A percentile compares a stretch with the other conserved stretches of the same genome.
These are phyloP conservation scores for Alosa alosa DNA, from an alignment of 2,113 vertebrate genomes.

Conservation along the genomic window DNA sequence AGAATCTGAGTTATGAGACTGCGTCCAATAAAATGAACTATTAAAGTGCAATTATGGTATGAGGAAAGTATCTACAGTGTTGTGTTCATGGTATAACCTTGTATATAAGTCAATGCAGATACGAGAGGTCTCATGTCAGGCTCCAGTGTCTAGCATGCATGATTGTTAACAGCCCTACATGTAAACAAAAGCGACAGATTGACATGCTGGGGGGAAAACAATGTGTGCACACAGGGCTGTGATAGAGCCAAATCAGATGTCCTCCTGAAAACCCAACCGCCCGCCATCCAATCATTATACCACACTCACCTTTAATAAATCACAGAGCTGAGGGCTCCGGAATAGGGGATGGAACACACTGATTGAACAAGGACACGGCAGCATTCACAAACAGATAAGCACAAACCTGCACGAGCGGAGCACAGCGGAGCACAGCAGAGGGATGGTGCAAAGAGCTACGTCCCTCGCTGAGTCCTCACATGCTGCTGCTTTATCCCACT, in stretches of 20 bases:
- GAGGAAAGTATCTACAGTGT: neutral
- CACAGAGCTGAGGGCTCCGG: neutral
- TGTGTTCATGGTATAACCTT: neutral
- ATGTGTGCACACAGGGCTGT: neutral
- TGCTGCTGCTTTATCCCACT: neutral
- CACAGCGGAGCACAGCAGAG: neutral
- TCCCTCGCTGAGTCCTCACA: neutral
- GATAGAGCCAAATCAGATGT: neutral
- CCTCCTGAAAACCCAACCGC: neutral
- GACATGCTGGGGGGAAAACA: slow-evolving; percentile 3
- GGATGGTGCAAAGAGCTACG: neutral
- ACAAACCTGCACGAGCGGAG: neutral
- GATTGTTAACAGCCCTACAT: neutral
- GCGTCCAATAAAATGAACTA: neutral
- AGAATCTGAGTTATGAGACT: neutral
- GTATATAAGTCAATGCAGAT: neutral
- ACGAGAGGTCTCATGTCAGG: neutral
- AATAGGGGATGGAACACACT: neutral
- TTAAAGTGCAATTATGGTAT: neutral
- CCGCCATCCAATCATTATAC: neutral
- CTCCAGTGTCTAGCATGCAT: neutral
- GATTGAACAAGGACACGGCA: slow-evolving; percentile 13
- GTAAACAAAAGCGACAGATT: slow-evolving; percentile 8
- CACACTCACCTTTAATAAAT: neutral
- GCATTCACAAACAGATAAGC: neutral